phyloP scores from a whole-genome alignment of 1,140 invertebrate genomes.

The Drosophila kurseongensis region DNA sequence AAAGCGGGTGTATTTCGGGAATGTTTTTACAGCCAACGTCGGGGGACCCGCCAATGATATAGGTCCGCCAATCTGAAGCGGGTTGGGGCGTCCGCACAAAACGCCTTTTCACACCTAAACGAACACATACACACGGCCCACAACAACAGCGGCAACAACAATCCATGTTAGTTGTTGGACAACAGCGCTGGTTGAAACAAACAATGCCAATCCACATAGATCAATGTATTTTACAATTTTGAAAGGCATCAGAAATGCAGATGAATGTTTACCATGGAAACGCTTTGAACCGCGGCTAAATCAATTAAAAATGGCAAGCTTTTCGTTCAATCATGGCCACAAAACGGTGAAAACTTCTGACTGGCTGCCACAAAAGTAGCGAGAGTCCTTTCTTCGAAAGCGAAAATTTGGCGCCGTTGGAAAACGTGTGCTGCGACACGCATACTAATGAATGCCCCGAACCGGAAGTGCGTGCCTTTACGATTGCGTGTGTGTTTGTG shows the following conservation, averaged over 20 bases:
- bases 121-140: slow-evolving; percentile 13
- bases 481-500: slow-evolving; percentile 7
- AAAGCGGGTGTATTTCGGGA: slow-evolving; percentile 2
- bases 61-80: slow-evolving; percentile 20
- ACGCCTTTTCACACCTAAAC: slow-evolving; percentile 68
- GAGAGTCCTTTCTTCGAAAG: slow-evolving; percentile 24
- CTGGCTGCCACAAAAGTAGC: slow-evolving; percentile 19
- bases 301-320: slow-evolving; percentile 3
- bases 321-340: slow-evolving; percentile 8
- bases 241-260: neutral
- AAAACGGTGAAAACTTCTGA: neutral
- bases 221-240: slow-evolving; percentile 1
- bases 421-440: slow-evolving; percentile 53
- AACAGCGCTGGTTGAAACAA: neutral
- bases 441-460: slow-evolving; percentile 64
- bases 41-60: slow-evolving; percentile 20
- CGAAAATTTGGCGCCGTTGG: slow-evolving; percentile 51
- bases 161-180: slow-evolving; percentile 1
- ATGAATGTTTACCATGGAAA: neutral
- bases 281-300: neutral
- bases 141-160: slow-evolving; percentile 30
- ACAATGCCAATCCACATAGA: slow-evolving; percentile 11
- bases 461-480: slow-evolving; percentile 50
- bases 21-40: slow-evolving; percentile 23
- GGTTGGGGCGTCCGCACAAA: slow-evolving; percentile 36